A percentile compares a stretch with the other conserved stretches of the same genome.
These are phyloP conservation scores for Myrmecophaga tridactyla DNA, from an alignment of 2,113 vertebrate species.

Conservation along the genomic window DNA sequence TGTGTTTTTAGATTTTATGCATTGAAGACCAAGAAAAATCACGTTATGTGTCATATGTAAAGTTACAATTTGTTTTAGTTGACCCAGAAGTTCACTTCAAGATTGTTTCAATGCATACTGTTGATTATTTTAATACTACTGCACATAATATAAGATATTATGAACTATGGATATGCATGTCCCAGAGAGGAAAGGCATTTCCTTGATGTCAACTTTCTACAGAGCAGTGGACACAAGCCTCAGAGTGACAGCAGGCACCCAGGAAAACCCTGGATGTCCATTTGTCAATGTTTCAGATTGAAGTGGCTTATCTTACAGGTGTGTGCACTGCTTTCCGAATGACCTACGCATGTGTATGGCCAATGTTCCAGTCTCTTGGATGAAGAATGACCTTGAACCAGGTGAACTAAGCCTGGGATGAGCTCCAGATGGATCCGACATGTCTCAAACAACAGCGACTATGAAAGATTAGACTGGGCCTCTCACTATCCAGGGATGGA, in stretches of 20 bases:
- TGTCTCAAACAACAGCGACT: neutral
- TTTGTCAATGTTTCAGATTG: neutral
- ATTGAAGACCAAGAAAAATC: neutral
- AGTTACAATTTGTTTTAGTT: slow-evolving; percentile 1
- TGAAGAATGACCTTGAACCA: neutral
- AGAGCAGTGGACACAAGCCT: neutral
- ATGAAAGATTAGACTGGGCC: neutral
- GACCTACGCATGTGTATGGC: neutral
- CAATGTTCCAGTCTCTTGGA: neutral
- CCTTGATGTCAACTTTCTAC: neutral
- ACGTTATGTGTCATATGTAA: neutral
- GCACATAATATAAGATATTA: too few relatives aligned
- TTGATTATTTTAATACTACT: slow-evolving; percentile 8
- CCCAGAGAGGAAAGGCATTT: neutral
- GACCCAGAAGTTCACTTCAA: neutral
- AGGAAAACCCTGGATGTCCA: neutral
- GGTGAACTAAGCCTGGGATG: neutral
- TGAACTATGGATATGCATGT: neutral
- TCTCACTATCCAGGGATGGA: neutral
- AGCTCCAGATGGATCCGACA: neutral
- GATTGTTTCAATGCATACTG: neutral
- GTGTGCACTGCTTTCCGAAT: neutral
- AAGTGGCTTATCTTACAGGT: neutral
- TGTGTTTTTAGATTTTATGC: neutral
- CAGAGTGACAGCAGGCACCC: neutral